Evolutionary conservation across 2,113 vertebrate species (phyloP), one percentile per base, ranked within the genome.

Genomic region (Elephas maximus): DNA sequence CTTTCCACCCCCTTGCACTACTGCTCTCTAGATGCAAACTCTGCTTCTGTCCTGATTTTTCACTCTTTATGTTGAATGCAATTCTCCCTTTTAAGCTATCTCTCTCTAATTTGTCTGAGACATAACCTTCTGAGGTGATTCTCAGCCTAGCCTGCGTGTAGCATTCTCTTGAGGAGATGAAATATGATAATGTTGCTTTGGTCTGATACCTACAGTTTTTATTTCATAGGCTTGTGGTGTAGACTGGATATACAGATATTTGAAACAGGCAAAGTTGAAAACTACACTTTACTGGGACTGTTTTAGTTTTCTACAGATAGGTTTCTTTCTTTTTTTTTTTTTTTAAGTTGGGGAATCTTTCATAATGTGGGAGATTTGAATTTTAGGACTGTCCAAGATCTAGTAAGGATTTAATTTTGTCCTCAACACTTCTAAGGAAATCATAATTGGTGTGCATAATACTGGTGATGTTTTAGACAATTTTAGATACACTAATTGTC

Each of bases 1-100:
- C 45, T 24, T 23, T 6, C 2, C 4, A 1, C 0, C 4, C 74
- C 74, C 24, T 41, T 12, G 8, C 0, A 77, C 8, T 15, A 33
- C 7, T 23, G 26, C 14, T 85, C 62, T 80, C 65, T 12, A 69
- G 62, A 63, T n/a, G 21, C 18, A 63, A 71, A 12, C 2, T 85
- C 41, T 85, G 62, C 14, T 53, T 73, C 23, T 63, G n/a, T 80
- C 9, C 26, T 65, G 44, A 37, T 23, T 86, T 62, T 87, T 71
- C 41, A 53, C 3, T 74, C 12, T 80, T n/a, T 62, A 4, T 60
- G 0, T 6, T 86, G n/a, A 90, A 1, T 77, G 6, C 37, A 6
- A 63, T 45, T 79, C 6, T 11, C n/a, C 5, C 37, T 11, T 65
- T 1, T 69, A 28, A 57, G 4, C n/a, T 53, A 1, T 41, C 17